Percentiles rank a stretch among this genome's conserved stretches.
These are phyloP conservation scores for Pao palembangensis DNA, from an alignment of 2,113 vertebrate species.

Conservation along the genomic window DNA sequence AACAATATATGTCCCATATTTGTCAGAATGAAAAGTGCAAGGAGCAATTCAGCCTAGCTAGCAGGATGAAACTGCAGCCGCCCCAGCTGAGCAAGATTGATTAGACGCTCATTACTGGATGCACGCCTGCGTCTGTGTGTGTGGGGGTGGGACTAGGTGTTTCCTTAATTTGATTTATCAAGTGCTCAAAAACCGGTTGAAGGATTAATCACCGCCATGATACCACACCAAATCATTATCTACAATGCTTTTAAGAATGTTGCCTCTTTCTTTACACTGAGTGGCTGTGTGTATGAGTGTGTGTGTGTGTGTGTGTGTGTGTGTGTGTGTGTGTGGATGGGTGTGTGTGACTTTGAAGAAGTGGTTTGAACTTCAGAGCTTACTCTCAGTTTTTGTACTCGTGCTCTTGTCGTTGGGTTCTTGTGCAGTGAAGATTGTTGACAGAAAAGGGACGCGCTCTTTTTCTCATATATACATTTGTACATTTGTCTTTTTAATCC, in stretches of 20 bases:
- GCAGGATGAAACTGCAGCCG: conserved; percentile 44
- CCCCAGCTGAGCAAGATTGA: conserved; percentile 53
- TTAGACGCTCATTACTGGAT: conserved; percentile 56
- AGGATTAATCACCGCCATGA: conserved; percentile 58
- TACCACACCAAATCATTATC: conserved; percentile 52
- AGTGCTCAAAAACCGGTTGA: conserved; percentile 48
- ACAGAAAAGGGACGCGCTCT: neutral
- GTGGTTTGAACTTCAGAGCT: conserved; percentile 1
- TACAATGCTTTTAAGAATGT: conserved; percentile 40
- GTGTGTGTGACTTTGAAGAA: neutral
- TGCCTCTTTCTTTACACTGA: conserved; percentile 22
- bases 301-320: neutral
- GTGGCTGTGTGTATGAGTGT: neutral
- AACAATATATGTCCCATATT: conserved; percentile 64
- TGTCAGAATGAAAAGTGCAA: conserved; percentile 46
- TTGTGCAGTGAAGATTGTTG: conserved; percentile 2
- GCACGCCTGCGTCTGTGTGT: conserved; percentile 13
- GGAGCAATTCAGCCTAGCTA: conserved; percentile 34
- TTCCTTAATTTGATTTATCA: conserved; percentile 69
- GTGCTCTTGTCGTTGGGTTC: neutral
- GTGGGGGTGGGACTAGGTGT: conserved; percentile 34
- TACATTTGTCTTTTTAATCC: conserved; percentile 15
- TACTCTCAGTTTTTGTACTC: neutral
- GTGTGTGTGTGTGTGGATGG: conserved; percentile 2
- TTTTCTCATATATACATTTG: neutral